phyloP scores from a whole-genome alignment of 2,888 invertebrate species.

The Acronicta leporina region DNA sequence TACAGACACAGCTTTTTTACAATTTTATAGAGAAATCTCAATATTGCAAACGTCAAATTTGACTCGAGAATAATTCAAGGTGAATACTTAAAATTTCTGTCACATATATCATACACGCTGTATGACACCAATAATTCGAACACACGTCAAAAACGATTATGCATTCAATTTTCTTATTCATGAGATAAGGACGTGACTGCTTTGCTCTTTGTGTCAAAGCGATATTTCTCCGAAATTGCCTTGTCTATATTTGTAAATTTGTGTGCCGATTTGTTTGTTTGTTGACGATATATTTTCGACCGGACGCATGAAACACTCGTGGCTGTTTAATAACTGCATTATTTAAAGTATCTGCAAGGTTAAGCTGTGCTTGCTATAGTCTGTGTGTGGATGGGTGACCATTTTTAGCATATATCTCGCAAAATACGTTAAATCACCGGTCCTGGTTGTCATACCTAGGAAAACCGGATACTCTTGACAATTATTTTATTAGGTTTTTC shows the following conservation, averaged over 20 bases:
- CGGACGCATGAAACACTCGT: no score
- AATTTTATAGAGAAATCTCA: no score
- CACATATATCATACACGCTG: conserved; percentile 16
- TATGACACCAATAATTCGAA: conserved; percentile 31
- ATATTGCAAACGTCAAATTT: not conserved
- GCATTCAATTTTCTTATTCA: conserved; percentile 66
- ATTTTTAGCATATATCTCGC: no score
- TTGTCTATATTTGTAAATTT: conserved; percentile 28
- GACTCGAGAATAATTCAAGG: not conserved
- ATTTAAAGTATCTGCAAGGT: no score
- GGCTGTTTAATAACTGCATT: no score
- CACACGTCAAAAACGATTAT: conserved; percentile 52
- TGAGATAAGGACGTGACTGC: conserved; percentile 60
- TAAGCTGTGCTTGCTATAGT: no score
- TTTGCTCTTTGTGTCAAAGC: conserved; percentile 42
- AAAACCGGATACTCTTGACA: no score
- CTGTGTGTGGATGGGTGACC: no score
- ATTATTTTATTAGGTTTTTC: no score
- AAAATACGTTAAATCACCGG: no score
- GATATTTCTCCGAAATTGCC: conserved; percentile 38
- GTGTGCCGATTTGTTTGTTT: conserved; percentile 6
- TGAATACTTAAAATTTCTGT: not conserved
- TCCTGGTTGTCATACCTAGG: no score
- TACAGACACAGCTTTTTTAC: no score
- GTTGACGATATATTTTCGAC: not conserved